phyloP scores from a whole-genome alignment of 2,797 vertebrate genomes.

The Distichodus sexfasciatus region DNA sequence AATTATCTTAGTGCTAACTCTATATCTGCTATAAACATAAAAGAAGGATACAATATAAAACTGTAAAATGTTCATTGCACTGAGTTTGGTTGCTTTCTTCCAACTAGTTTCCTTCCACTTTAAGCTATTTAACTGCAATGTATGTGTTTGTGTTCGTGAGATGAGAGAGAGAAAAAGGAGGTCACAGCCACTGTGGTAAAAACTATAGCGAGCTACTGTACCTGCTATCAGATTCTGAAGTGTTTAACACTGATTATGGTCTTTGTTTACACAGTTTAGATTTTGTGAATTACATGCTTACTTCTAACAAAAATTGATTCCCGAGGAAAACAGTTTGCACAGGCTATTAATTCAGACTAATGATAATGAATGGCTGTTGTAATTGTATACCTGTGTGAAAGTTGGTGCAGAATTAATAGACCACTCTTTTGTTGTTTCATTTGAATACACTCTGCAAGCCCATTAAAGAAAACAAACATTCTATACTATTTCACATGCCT shows the following conservation, averaged over 20 bases:
- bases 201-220: too few relatives aligned
- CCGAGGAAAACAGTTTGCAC: slow-evolving; percentile 21
- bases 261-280: background rate
- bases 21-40: too few relatives aligned
- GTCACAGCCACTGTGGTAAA: too few relatives aligned
- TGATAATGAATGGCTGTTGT: slow-evolving; percentile 37
- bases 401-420: slow-evolving; percentile 1
- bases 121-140: too few relatives aligned
- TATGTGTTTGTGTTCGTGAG: background rate
- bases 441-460: slow-evolving; percentile 6
- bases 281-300: slow-evolving; percentile 8
- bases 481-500: background rate
- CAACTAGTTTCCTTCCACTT: too few relatives aligned
- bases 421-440: slow-evolving; percentile 2
- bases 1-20: too few relatives aligned
- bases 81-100: too few relatives aligned
- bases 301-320: slow-evolving; percentile 34
- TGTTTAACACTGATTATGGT: background rate
- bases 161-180: background rate
- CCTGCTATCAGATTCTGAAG: background rate
- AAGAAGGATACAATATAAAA: too few relatives aligned
- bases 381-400: slow-evolving; percentile 22
- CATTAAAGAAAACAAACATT: slow-evolving; percentile 1
- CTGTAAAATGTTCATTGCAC: too few relatives aligned
- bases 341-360: slow-evolving; percentile 35